Evolutionary conservation across 2,888 invertebrate genomes (phyloP).

Genomic region (Gnatocerus cornutus): DNA sequence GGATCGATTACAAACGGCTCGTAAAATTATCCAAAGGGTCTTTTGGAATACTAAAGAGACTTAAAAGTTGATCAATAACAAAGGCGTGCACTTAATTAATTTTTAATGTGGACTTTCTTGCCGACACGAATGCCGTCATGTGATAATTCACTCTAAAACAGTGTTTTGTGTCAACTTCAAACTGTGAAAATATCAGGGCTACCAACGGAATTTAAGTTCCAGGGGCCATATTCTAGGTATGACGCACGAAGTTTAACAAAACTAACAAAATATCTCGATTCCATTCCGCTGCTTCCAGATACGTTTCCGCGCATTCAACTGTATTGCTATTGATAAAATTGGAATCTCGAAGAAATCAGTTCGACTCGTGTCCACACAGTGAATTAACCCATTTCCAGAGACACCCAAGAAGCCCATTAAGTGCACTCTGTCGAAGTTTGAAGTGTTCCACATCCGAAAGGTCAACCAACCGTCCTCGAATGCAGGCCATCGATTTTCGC

Average conservation of each 20-base stretch:
- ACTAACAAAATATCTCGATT: neutral
- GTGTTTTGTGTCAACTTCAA: too few relatives aligned
- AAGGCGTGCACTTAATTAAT: conserved; percentile 30
- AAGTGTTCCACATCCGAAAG: conserved; percentile 25
- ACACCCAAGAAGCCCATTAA: conserved; percentile 9
- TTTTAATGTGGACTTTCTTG: conserved; percentile 12
- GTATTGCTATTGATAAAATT: neutral
- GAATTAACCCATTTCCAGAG: neutral
- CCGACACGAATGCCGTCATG: too few relatives aligned
- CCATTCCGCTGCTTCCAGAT: neutral
- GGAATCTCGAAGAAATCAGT: neutral
- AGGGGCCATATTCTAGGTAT: too few relatives aligned
- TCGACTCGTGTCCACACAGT: too few relatives aligned
- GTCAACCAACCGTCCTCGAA: conserved; percentile 50
- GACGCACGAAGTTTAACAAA: neutral
- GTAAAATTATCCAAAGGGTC: conserved; percentile 19
- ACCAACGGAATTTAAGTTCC: too few relatives aligned
- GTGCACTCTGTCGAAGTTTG: conserved; percentile 7
- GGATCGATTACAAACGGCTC: conserved; percentile 20
- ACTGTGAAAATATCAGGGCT: too few relatives aligned
- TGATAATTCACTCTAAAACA: too few relatives aligned
- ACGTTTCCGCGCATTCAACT: neutral
- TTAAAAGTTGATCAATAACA: conserved; percentile 27
- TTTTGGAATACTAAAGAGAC: conserved; percentile 14
- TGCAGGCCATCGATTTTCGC: conserved; percentile 55